Evolutionary conservation across 2,113 vertebrate genomes (phyloP).

Genomic region (Tretioscincus oriximinensis): DNA sequence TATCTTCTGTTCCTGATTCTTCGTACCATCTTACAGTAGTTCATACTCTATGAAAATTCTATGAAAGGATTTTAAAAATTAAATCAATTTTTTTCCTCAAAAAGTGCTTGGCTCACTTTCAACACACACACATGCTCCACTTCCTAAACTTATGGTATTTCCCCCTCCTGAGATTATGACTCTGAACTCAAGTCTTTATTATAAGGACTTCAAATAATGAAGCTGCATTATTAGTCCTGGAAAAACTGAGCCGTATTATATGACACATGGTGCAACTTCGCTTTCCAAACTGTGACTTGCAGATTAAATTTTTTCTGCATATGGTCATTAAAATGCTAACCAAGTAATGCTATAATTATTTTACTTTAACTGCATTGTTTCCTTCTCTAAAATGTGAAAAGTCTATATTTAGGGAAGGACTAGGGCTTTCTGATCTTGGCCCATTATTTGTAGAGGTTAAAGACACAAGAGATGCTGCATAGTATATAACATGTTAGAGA

Average conservation of each 20-base stretch:
- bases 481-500: not conserved
- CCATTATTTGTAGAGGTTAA: not conserved
- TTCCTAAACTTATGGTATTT: slow-evolving; percentile 10
- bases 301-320: slow-evolving; percentile 52
- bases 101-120: not conserved
- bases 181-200: slow-evolving; percentile 13
- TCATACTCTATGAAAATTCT: not conserved
- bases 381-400: slow-evolving; percentile 13
- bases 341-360: slow-evolving; percentile 41
- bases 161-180: slow-evolving; percentile 28
- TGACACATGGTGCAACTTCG: slow-evolving; percentile 42
- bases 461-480: not conserved
- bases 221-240: slow-evolving; percentile 43
- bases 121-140: not conserved
- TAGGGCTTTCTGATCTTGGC: not conserved
- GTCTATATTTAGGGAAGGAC: not conserved
- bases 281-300: slow-evolving; percentile 59
- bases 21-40: not conserved
- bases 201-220: slow-evolving; percentile 33
- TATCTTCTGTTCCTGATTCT: not conserved
- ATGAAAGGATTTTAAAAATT: not conserved
- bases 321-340: slow-evolving; percentile 36
- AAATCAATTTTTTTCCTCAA: slow-evolving; percentile 14
- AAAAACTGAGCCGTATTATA: slow-evolving; percentile 61
- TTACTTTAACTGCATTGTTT: not conserved